Evolutionary conservation across 1,140 invertebrate genomes (phyloP), one percentile per base, ranked within the genome.

Genomic region (Anoplolepis gracilipes): DNA sequence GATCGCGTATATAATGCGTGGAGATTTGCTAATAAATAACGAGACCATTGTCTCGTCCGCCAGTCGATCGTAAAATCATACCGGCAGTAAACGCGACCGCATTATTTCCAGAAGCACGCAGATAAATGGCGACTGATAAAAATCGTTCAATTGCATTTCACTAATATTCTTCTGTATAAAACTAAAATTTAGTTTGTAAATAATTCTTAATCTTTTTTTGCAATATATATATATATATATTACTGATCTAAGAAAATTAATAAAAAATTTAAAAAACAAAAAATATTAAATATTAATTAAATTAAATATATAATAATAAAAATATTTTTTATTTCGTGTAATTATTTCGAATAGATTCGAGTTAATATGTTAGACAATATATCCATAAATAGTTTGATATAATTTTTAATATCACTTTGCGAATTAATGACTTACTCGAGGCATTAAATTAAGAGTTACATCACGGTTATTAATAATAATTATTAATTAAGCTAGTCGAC

Each of bases 1-100:
- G 88, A 90, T 88, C 85, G 85, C 84, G 90, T 79, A 88, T 90
- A 90, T 90, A 90, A 88, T 81, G 81, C 39, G 64, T 62, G 88
- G 85, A 90, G 88, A 90, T 85, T 53, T 46, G 65, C 88, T 90
- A 91, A 92, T 92, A 92, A 92, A 92, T 92, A 91, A 92, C 88
- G 85, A 85, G 39, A 46, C 84, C 88, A 91, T 92, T 92, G 91
- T 92, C 89, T 72, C 88, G 64, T 81, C 84, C 84, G 73, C 84
- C 76, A 73, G 85, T 73, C 77, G 90, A 90, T 91, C 90, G 90
- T 91, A 91, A 91, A 91, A 91, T 91, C 87, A 87, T 87, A 28
- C 55, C 72, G 49, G 39, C 77, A 76, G 85, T 87, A 86, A 86
- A 86, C 84, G 88, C 81, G 57, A 57, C 61, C 85, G 85, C 85